Evolutionary conservation across 2,888 invertebrate genomes (phyloP).

Genomic region (Phanerotoma sp.): DNA sequence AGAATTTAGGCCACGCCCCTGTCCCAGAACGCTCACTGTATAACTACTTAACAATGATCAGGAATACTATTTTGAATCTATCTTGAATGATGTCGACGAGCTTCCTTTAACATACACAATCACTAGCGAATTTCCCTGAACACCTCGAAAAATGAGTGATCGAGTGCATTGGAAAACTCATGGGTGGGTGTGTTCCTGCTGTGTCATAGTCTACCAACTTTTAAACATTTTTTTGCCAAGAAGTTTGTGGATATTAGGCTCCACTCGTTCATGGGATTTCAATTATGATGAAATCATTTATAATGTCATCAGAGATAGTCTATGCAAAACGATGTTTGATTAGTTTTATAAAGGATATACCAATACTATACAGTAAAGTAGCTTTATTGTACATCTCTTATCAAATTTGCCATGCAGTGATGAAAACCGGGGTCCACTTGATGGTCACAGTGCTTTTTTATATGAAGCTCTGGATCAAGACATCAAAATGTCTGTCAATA

Average conservation of each 20-base stretch:
- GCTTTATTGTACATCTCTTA: constrained; percentile 22
- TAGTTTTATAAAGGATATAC: no score
- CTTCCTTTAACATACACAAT: constrained; percentile 1
- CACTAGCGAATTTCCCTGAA: constrained; percentile 21
- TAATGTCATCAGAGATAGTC: background rate
- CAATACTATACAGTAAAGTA: constrained; percentile 5
- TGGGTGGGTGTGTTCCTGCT: constrained; percentile 21
- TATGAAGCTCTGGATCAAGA: constrained; percentile 14
- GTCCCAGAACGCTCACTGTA: no score
- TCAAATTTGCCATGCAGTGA: constrained; percentile 19
- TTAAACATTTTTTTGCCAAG: constrained; percentile 6
- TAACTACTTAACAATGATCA: no score
- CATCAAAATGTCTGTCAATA: constrained; percentile 10
- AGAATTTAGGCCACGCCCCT: no score
- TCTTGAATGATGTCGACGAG: constrained; percentile 3
- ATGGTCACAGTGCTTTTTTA: no score
- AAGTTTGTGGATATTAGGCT: constrained; percentile 9
- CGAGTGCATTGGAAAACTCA: constrained; percentile 25
- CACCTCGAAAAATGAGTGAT: constrained; percentile 17
- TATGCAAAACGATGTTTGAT: no score
- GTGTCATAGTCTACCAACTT: constrained; percentile 22
- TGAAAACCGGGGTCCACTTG: constrained; percentile 14
- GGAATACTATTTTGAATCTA: background rate
- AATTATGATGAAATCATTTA: background rate
- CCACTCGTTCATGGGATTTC: constrained; percentile 3